These are phyloP conservation scores for Strongylocentrotus purpuratus DNA, from an alignment of 35 echinoderm and acorn worm genomes.

Conservation along the genomic window DNA sequence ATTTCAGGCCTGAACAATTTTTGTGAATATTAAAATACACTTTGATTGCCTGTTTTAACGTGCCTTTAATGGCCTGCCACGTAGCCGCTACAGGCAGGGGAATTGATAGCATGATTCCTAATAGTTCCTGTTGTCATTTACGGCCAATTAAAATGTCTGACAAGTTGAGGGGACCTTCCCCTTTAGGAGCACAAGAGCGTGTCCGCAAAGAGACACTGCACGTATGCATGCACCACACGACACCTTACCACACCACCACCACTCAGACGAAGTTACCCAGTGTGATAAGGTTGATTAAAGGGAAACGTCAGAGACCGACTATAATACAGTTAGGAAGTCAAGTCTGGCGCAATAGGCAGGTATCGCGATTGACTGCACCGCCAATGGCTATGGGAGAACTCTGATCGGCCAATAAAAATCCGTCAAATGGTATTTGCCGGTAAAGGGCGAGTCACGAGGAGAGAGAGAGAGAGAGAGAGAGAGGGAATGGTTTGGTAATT, in stretches of 20 bases:
- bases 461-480: constrained; percentile 5
- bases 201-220: background rate
- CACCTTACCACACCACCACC: background rate
- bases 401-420: constrained; percentile 30
- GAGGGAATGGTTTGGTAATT: constrained; percentile 32
- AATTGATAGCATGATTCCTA: constrained; percentile 29
- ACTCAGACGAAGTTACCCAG: background rate
- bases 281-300: constrained; percentile 20
- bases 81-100: background rate
- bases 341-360: constrained; percentile 24
- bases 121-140: constrained; percentile 46
- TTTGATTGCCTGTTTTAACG: background rate
- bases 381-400: constrained; percentile 26
- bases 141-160: constrained; percentile 42
- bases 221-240: background rate
- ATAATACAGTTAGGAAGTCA: background rate
- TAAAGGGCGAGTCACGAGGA: background rate
- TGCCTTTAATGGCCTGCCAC: background rate
- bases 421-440: constrained; percentile 26
- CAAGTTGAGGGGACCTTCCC: constrained; percentile 32
- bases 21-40: no score
- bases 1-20: no score
- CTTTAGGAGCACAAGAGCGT: background rate
- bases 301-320: constrained; percentile 9
- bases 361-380: background rate